Evolutionary conservation across 1,140 invertebrate genomes (phyloP).

Genomic region (Ptiloglossa arizonensis): DNA sequence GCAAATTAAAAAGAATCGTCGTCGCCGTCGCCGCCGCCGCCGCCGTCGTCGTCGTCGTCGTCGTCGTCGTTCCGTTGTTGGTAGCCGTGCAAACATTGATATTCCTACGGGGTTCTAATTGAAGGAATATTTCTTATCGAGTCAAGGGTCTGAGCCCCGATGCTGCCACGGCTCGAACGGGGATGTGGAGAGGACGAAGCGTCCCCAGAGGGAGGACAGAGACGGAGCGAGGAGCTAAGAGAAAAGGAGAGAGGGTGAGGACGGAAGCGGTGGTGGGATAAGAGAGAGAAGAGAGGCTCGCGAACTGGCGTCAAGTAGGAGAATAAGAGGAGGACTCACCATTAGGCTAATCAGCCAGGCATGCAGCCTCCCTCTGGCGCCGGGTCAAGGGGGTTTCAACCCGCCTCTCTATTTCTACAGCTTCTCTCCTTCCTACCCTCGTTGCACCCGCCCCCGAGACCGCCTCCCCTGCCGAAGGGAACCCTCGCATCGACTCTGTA

Average conservation of each 20-base stretch:
- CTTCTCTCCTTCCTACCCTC: conserved; percentile 53
- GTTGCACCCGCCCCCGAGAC: conserved; percentile 27
- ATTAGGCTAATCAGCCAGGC: conserved; percentile 80
- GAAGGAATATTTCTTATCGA: conserved; percentile 76
- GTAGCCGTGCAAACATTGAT: conserved; percentile 72
- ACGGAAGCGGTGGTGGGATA: conserved; percentile 27
- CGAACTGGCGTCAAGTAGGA: conserved; percentile 77
- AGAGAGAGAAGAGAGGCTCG: conserved; percentile 48
- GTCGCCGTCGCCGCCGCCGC: too few relatives aligned
- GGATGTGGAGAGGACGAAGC: conserved; percentile 48
- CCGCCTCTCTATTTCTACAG: conserved; percentile 67
- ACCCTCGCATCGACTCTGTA: conserved; percentile 22
- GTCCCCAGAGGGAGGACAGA: conserved; percentile 38
- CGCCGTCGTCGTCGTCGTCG: conserved; percentile 3
- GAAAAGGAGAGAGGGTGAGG: conserved; percentile 20
- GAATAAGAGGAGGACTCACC: conserved; percentile 76
- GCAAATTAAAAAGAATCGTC: conserved; percentile 17
- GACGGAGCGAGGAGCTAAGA: background rate
- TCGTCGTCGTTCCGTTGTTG: conserved; percentile 19
- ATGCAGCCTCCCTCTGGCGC: conserved; percentile 70
- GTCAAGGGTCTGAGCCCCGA: conserved; percentile 66
- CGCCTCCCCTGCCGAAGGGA: conserved; percentile 14
- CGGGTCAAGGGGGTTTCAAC: conserved; percentile 75
- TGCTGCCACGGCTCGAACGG: conserved; percentile 57
- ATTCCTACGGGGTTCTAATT: conserved; percentile 70